These are phyloP conservation scores for Halichoerus grypus DNA, from an alignment of 2,113 vertebrate genomes.

Conservation along the genomic window DNA sequence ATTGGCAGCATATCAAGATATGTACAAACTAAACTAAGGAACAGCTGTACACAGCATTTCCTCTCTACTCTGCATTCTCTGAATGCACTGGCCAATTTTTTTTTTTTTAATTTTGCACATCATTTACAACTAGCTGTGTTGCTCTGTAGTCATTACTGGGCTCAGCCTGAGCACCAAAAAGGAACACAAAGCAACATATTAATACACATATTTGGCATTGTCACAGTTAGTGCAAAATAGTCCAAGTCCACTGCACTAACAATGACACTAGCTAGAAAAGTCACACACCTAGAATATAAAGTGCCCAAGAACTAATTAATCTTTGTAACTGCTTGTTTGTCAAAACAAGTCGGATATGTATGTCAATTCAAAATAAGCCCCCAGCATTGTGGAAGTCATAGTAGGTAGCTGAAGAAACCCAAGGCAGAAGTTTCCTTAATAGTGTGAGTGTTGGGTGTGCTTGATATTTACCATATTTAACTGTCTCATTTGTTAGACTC, in stretches of 20 bases:
- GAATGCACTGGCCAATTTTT: background rate
- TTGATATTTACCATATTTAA: slow-evolving; percentile 35
- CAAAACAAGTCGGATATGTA: background rate
- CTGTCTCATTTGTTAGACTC: background rate
- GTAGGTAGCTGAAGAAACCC: background rate
- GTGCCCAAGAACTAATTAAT: slow-evolving; percentile 30
- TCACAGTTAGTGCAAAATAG: slow-evolving; percentile 44
- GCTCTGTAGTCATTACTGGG: background rate
- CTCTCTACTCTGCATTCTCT: background rate
- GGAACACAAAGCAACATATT: background rate
- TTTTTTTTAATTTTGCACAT: slow-evolving; percentile 68
- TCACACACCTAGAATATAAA: slow-evolving; percentile 29
- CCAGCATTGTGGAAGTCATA: background rate
- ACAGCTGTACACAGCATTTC: background rate
- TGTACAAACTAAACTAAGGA: background rate
- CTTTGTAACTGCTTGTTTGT: slow-evolving; percentile 42
- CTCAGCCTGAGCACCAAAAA: background rate
- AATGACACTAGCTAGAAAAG: background rate
- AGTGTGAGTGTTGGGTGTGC: background rate
- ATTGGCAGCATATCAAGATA: background rate
- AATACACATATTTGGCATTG: background rate
- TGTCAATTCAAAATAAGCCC: slow-evolving; percentile 47
- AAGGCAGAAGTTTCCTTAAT: background rate
- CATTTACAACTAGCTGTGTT: slow-evolving; percentile 61
- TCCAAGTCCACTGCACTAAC: background rate